Conservation (phyloP, 2,888 invertebrate genomes). For the Lagria hirta region DNA sequence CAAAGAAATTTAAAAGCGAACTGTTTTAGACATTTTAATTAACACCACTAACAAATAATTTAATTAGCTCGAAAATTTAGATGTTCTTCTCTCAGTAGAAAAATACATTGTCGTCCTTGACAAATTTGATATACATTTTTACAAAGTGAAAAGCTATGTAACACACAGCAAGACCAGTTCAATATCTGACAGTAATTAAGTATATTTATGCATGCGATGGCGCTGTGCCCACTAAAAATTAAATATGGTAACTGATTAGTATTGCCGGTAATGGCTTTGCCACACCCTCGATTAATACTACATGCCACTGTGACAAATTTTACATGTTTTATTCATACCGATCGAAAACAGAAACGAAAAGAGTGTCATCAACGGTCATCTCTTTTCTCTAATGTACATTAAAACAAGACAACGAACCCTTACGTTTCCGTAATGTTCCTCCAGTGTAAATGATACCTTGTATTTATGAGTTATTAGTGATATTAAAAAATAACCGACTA, state of each 20-base stretch:
- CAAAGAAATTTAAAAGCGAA: no score
- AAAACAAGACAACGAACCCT: constrained; percentile 8
- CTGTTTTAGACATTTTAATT: no score
- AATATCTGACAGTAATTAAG: constrained; percentile 26
- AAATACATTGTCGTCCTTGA: constrained; percentile 1
- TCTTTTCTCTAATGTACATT: constrained; percentile 8
- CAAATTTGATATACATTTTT: constrained; percentile 6
- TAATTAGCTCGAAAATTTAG: no score
- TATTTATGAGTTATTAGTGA: constrained; percentile 40
- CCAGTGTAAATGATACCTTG: constrained; percentile 32
- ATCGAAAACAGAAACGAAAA: constrained; percentile 27
- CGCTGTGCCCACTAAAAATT: constrained; percentile 36
- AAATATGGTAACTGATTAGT: constrained; percentile 39
- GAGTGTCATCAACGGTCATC: constrained; percentile 11
- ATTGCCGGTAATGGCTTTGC: constrained; percentile 37
- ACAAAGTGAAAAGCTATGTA: constrained; percentile 20
- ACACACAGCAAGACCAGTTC: constrained; percentile 21
- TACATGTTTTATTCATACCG: constrained; percentile 38
- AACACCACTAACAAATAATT: no score
- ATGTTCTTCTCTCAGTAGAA: no score
- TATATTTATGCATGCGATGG: constrained; percentile 27
- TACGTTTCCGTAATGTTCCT: constrained; percentile 4
- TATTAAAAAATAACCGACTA: constrained; percentile 34
- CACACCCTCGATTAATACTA: constrained; percentile 40
- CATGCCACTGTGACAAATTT: constrained; percentile 39